These are phyloP conservation scores for Brachymystax lenok DNA, from an alignment of 2,797 vertebrate species.

Conservation along the genomic window DNA sequence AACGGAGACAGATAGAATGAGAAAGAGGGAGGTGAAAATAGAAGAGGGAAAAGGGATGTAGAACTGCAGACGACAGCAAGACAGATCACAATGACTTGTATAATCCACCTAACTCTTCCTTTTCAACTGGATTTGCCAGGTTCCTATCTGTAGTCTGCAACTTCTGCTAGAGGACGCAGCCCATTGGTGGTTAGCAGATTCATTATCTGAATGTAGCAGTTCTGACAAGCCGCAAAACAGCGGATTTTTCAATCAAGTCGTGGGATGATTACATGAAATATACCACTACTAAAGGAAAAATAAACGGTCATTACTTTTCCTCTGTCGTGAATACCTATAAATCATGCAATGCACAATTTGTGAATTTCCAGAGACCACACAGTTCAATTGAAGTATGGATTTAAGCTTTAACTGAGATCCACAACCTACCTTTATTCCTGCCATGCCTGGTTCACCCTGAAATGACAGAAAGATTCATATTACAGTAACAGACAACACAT, in stretches of 20 bases:
- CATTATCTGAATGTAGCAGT: conserved; percentile 8
- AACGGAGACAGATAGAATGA: not conserved
- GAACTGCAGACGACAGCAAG: not conserved
- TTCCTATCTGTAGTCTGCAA: conserved; percentile 3
- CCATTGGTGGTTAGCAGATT: conserved; percentile 1
- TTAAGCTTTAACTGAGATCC: not conserved
- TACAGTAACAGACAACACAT: not conserved
- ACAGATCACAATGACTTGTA: not conserved
- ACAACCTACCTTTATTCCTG: conserved; percentile 89
- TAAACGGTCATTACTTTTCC: conserved; percentile 3
- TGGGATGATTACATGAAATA: conserved; percentile 16
- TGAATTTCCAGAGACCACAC: not conserved
- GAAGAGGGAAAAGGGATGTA: conserved; percentile 5
- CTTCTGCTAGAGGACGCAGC: not conserved
- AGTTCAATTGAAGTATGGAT: not conserved
- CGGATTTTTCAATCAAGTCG: conserved; percentile 22
- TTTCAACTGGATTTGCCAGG: conserved; percentile 15
- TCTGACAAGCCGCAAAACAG: conserved; percentile 11
- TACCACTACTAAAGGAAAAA: not conserved
- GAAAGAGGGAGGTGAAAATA: conserved; percentile 23
- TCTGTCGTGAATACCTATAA: not conserved
- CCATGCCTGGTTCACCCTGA: conserved; percentile 89
- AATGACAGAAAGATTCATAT: conserved; percentile 44
- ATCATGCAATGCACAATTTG: not conserved
- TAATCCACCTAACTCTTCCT: not conserved